Conservation (phyloP, 2,888 invertebrate species). For the Rhabditoides inermis region DNA sequence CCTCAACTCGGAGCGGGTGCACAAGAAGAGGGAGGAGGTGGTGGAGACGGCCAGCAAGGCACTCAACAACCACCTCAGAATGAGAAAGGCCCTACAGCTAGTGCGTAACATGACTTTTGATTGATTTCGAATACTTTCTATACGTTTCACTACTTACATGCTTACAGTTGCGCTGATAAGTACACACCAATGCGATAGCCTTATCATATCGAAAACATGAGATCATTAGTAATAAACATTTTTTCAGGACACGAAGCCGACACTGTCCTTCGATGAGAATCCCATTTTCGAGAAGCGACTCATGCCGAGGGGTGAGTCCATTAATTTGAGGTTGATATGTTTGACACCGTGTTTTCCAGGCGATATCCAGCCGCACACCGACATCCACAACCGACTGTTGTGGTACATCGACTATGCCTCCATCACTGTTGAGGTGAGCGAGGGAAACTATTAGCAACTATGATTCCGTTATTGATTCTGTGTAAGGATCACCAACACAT, state of each 20-base stretch:
- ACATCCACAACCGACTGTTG: constrained; percentile 42
- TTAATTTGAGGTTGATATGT: not conserved
- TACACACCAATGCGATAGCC: not conserved
- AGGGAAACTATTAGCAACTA: too few relatives aligned
- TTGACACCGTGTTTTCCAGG: constrained; percentile 20
- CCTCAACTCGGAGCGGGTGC: constrained; percentile 34
- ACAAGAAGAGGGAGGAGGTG: constrained; percentile 40
- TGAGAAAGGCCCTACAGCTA: constrained; percentile 43
- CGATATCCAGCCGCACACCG: constrained; percentile 26
- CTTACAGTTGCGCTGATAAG: not conserved
- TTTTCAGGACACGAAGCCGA: constrained; percentile 35
- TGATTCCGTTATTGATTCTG: too few relatives aligned
- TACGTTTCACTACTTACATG: not conserved
- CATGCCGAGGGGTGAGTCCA: constrained; percentile 42
- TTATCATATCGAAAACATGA: not conserved
- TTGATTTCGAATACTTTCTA: not conserved
- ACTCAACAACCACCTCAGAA: constrained; percentile 47
- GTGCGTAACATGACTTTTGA: constrained; percentile 12
- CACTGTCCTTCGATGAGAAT: constrained; percentile 45
- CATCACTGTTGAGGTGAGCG: constrained; percentile 44
- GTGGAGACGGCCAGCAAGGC: constrained; percentile 42
- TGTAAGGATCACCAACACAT: too few relatives aligned
- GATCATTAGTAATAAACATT: constrained; percentile 1
- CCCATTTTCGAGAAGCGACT: constrained; percentile 39
- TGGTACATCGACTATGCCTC: constrained; percentile 51